These are phyloP conservation scores for Pogona vitticeps DNA, from an alignment of 2,113 vertebrate species.

Conservation along the genomic window DNA sequence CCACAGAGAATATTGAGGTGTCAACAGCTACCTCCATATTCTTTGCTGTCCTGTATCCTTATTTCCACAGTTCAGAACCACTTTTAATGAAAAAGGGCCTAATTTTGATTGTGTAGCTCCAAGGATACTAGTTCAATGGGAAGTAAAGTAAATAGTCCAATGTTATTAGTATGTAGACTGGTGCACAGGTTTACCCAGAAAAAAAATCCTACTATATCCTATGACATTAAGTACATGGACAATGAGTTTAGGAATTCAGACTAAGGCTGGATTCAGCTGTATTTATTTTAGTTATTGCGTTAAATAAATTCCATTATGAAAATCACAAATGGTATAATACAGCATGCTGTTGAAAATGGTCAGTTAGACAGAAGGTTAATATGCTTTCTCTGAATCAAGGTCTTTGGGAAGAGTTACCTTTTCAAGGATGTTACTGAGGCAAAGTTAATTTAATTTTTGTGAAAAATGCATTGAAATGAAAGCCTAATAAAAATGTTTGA, in stretches of 20 bases:
- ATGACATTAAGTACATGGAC: background rate
- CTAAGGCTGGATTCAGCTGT: background rate
- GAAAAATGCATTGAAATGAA: slow-evolving; percentile 61
- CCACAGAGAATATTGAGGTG: too few relatives aligned
- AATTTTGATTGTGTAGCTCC: background rate
- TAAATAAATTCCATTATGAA: background rate
- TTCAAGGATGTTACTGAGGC: slow-evolving; percentile 42
- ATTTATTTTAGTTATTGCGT: background rate
- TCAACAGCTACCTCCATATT: too few relatives aligned
- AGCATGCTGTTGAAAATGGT: slow-evolving; percentile 3
- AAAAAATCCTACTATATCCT: background rate
- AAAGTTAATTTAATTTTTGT: slow-evolving; percentile 39
- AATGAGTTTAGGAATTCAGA: background rate
- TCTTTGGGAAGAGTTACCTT: slow-evolving; percentile 38
- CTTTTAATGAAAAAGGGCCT: too few relatives aligned
- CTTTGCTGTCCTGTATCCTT: too few relatives aligned
- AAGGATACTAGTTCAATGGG: background rate
- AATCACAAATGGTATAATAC: background rate
- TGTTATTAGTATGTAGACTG: background rate
- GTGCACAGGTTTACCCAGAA: background rate
- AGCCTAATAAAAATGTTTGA: slow-evolving; percentile 57
- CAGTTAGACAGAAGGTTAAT: slow-evolving; percentile 13
- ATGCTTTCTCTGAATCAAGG: background rate
- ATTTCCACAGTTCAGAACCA: too few relatives aligned
- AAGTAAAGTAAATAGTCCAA: background rate